These are phyloP conservation scores for Rhombomys opimus DNA, from an alignment of 2,113 vertebrate genomes.

Conservation along the genomic window DNA sequence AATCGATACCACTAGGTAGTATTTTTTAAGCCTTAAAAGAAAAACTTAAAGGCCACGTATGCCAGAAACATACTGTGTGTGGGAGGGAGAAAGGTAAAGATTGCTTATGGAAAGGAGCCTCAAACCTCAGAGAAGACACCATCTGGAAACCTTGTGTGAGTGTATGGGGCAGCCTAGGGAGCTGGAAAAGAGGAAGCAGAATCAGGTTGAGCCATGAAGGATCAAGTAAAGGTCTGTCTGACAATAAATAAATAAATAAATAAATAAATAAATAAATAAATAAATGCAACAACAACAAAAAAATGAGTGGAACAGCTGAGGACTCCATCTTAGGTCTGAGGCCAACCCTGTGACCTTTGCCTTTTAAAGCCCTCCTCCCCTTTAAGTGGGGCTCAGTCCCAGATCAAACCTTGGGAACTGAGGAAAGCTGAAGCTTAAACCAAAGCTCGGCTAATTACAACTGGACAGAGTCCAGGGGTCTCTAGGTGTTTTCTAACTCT, in stretches of 20 bases:
- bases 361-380: neutral
- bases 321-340: neutral
- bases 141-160: conserved; percentile 51
- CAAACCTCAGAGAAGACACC: conserved; percentile 6
- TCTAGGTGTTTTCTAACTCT: neutral
- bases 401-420: neutral
- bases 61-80: conserved; percentile 32
- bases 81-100: conserved; percentile 38
- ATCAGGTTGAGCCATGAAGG: neutral
- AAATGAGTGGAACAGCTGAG: neutral
- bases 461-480: neutral
- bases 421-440: neutral
- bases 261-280: no score
- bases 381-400: neutral
- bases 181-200: neutral
- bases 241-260: neutral
- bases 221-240: conserved; percentile 29
- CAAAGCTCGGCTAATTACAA: neutral
- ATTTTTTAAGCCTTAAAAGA: conserved; percentile 7
- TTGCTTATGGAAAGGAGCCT: conserved; percentile 2
- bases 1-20: conserved; percentile 45
- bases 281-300: neutral
- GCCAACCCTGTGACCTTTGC: neutral
- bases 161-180: neutral
- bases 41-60: conserved; percentile 10